Percentiles rank a stretch among this genome's conserved stretches.
Evolutionary conservation across 2,888 invertebrate species (phyloP).

Genomic region (Chrysolina americana): DNA sequence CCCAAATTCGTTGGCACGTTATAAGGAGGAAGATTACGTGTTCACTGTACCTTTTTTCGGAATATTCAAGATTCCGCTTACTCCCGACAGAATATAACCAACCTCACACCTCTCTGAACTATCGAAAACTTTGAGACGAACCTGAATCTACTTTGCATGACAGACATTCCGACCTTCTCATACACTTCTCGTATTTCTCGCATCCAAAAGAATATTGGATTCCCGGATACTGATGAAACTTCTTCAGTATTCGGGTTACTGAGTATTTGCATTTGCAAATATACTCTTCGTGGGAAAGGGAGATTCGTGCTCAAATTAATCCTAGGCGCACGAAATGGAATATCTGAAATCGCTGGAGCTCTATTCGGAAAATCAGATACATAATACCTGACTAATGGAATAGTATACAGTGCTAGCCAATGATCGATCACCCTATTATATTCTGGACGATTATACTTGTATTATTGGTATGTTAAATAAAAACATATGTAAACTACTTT

Average conservation of each 20-base stretch:
- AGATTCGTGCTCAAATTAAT: conserved; percentile 16
- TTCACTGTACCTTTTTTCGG: too few relatives aligned
- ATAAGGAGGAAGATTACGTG: too few relatives aligned
- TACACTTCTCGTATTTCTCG: conserved; percentile 13
- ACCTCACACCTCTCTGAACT: background rate
- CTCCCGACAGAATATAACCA: background rate
- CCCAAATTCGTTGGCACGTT: too few relatives aligned
- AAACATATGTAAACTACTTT: too few relatives aligned
- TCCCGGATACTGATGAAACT: conserved; percentile 15
- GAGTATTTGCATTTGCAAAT: conserved; percentile 24
- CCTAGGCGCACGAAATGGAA: background rate
- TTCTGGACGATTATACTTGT: too few relatives aligned
- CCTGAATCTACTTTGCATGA: conserved; percentile 4
- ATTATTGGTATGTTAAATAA: too few relatives aligned
- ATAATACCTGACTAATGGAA: too few relatives aligned
- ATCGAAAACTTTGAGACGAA: background rate
- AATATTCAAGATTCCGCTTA: background rate
- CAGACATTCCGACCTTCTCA: conserved; percentile 7
- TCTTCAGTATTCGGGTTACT: conserved; percentile 18
- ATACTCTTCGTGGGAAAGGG: background rate
- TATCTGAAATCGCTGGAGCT: background rate
- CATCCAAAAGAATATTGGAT: conserved; percentile 21
- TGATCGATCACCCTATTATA: too few relatives aligned
- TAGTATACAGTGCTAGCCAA: too few relatives aligned
- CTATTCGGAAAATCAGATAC: conserved; percentile 1